A percentile compares a stretch with the other conserved stretches of the same genome.
Conservation (phyloP, 2,888 invertebrate genomes). For the Diplolepis rosae region DNA sequence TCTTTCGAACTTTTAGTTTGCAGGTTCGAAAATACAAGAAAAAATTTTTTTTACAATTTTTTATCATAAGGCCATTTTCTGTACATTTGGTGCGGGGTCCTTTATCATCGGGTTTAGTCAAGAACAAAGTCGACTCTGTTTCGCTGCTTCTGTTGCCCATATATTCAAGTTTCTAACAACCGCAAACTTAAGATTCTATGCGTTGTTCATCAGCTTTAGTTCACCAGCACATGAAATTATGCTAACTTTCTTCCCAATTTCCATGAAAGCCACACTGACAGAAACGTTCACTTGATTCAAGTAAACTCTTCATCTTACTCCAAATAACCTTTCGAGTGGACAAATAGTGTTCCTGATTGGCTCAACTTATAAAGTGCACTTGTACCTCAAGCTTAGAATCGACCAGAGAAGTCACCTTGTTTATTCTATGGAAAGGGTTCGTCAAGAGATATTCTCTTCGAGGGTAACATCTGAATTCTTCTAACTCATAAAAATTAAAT, state of each 20-base stretch:
- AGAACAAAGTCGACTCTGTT: neutral
- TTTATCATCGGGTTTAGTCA: conserved; percentile 16
- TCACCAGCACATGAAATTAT: conserved; percentile 42
- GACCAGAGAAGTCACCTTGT: neutral
- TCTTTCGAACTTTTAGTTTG: no score
- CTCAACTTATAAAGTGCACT: neutral
- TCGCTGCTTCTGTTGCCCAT: conserved; percentile 1
- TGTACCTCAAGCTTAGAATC: neutral
- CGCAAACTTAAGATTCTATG: conserved; percentile 43
- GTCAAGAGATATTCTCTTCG: neutral
- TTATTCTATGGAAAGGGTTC: neutral
- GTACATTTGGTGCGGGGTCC: no score
- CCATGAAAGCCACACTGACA: conserved; percentile 34
- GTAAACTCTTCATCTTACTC: neutral
- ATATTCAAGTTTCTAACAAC: conserved; percentile 32
- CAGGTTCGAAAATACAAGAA: no score
- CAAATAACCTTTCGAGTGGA: neutral
- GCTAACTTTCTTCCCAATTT: conserved; percentile 36
- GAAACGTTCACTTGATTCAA: neutral
- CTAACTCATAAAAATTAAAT: neutral
- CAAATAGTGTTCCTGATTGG: neutral
- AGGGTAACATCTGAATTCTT: neutral
- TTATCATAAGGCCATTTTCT: no score
- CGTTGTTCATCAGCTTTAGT: conserved; percentile 49
- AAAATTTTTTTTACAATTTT: no score